Conservation (phyloP, 1,140 invertebrate genomes). For the Zaprionus camerounensis region DNA sequence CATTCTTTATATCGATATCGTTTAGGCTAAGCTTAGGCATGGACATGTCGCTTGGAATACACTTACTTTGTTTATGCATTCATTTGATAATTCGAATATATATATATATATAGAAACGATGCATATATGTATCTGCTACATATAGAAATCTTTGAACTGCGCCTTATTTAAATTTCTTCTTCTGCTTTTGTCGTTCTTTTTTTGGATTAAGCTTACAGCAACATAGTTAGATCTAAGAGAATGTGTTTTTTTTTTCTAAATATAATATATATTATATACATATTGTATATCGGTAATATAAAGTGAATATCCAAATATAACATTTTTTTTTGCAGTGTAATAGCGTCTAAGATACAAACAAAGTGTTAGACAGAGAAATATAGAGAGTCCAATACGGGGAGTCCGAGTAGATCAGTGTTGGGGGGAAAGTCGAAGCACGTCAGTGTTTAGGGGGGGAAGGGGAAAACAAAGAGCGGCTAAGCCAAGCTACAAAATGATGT, state of each 20-base stretch:
- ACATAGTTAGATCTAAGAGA: conserved; percentile 46
- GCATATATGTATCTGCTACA: conserved; percentile 15
- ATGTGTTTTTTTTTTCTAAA: conserved; percentile 39
- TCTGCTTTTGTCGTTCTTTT: conserved; percentile 18
- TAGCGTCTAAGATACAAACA: not conserved
- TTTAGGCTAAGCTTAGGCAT: conserved; percentile 21
- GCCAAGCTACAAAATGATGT: conserved; percentile 47
- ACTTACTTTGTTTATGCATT: conserved; percentile 11
- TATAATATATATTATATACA: conserved; percentile 48
- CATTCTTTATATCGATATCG: conserved; percentile 29
- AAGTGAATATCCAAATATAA: conserved; percentile 44
- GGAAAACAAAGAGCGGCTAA: conserved; percentile 53
- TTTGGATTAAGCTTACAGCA: not conserved
- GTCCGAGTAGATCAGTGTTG: conserved; percentile 7
- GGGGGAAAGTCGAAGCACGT: not conserved
- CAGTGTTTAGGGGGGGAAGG: not conserved
- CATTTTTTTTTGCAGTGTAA: conserved; percentile 3
- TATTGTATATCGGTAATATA: conserved; percentile 54
- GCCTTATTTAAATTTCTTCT: conserved; percentile 35
- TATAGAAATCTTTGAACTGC: conserved; percentile 27
- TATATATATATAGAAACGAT: conserved; percentile 8
- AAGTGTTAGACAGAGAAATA: not conserved
- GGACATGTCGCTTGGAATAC: not conserved
- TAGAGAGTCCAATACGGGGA: not conserved
- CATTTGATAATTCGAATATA: conserved; percentile 18